These are phyloP conservation scores for Epirrita christyi DNA, from an alignment of 2,888 invertebrate species.

Conservation along the genomic window DNA sequence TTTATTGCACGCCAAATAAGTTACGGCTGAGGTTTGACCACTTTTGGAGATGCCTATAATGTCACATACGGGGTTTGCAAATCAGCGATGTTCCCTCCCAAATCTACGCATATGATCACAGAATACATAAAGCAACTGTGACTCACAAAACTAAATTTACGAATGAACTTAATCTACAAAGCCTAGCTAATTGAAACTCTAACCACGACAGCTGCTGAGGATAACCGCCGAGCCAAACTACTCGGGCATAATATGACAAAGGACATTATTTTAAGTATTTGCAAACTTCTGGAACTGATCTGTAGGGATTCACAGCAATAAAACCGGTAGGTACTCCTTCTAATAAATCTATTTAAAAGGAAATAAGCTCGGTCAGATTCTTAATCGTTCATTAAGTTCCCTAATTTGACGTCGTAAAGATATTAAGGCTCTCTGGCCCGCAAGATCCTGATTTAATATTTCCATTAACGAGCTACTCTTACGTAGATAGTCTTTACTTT, in stretches of 20 bases:
- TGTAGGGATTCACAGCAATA: conserved; percentile 21
- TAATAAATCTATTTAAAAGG: conserved; percentile 34
- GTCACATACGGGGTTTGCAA: too few species aligned
- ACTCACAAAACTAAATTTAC: conserved; percentile 18
- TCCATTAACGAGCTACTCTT: conserved; percentile 26
- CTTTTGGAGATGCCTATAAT: too few species aligned
- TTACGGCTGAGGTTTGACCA: too few species aligned
- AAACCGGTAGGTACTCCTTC: conserved; percentile 17
- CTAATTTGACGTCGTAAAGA: conserved; percentile 31
- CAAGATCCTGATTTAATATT: conserved; percentile 30
- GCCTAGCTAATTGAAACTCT: conserved; percentile 24
- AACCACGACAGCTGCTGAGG: conserved; percentile 31
- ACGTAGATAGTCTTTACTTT: too few species aligned
- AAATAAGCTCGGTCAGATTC: conserved; percentile 24
- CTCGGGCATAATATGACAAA: conserved; percentile 33
- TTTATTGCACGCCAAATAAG: too few species aligned
- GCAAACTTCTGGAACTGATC: conserved; percentile 17
- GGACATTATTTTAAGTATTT: conserved; percentile 33
- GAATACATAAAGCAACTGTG: conserved; percentile 7
- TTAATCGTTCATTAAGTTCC: conserved; percentile 34
- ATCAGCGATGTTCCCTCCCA: too few species aligned
- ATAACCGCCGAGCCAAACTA: conserved; percentile 36
- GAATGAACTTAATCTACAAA: not conserved
- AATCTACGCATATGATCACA: not conserved
- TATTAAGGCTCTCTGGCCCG: conserved; percentile 14